Evolutionary conservation across 2,797 vertebrate species (phyloP).

Genomic region (Picus viridis): DNA sequence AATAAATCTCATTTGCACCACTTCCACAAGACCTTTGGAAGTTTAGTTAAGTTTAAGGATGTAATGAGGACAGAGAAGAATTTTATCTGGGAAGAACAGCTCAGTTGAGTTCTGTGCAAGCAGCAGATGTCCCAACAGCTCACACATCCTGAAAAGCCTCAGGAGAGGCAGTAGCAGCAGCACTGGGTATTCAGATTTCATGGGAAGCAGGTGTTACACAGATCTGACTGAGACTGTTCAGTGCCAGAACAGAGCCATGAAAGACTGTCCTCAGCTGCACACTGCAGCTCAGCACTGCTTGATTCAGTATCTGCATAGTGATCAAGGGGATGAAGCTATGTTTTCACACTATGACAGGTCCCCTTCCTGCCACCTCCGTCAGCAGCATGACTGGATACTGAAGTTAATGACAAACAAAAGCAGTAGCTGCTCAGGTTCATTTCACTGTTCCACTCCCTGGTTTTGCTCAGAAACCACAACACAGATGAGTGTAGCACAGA

Average conservation of each 20-base stretch:
- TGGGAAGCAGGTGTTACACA: accelerated
- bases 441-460: background rate
- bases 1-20: background rate
- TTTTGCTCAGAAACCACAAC: background rate
- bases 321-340: background rate
- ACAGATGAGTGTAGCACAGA: background rate
- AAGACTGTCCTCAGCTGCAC: background rate
- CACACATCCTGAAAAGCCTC: background rate
- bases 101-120: background rate
- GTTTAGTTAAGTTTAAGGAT: background rate
- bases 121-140: background rate
- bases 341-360: accelerated
- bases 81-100: background rate
- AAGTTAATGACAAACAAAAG: background rate
- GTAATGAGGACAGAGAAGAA: background rate
- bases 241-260: background rate
- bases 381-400: background rate
- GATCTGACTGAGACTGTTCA: background rate
- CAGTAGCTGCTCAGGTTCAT: background rate
- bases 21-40: background rate
- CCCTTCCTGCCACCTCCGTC: background rate
- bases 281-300: background rate
- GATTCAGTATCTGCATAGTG: accelerated
- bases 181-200: background rate
- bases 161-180: background rate